Percentiles rank a stretch among this genome's conserved stretches.
Evolutionary conservation across 2,888 invertebrate species (phyloP).

Genomic region (Brenthis daphne): DNA sequence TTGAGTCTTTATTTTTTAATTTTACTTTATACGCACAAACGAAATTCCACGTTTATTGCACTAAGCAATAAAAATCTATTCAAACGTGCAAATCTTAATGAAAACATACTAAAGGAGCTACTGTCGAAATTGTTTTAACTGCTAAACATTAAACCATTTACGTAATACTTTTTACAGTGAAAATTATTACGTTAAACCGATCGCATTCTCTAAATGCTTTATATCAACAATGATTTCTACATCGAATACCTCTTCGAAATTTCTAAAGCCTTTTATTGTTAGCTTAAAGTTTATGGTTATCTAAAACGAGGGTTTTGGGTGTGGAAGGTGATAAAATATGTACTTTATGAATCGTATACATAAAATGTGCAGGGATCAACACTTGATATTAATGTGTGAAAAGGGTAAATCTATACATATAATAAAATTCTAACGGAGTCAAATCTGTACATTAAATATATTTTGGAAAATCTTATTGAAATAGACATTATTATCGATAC

Average conservation of each 20-base stretch:
- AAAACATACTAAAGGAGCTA: too few species aligned
- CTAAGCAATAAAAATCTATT: too few species aligned
- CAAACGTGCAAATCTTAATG: too few species aligned
- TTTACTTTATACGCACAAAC: too few species aligned
- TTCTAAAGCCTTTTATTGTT: constrained; percentile 18
- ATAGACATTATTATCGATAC: too few species aligned
- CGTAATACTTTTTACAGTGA: neutral
- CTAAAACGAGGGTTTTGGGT: constrained; percentile 21
- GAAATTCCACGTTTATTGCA: too few species aligned
- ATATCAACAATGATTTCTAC: constrained; percentile 18
- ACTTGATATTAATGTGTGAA: constrained; percentile 2
- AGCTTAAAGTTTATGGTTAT: constrained; percentile 26
- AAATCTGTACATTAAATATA: too few species aligned
- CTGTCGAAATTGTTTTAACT: too few species aligned
- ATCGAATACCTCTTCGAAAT: constrained; percentile 19
- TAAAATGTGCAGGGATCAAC: neutral
- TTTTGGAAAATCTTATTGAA: too few species aligned
- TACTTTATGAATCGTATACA: constrained; percentile 16
- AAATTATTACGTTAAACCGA: constrained; percentile 2
- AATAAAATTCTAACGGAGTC: too few species aligned
- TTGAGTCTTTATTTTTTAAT: too few species aligned
- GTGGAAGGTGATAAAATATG: constrained; percentile 19
- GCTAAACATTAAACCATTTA: neutral
- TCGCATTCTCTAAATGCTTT: constrained; percentile 5
- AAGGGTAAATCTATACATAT: neutral